phyloP scores from a whole-genome alignment of 2,888 invertebrate genomes.

The Chelonus formosanus region DNA sequence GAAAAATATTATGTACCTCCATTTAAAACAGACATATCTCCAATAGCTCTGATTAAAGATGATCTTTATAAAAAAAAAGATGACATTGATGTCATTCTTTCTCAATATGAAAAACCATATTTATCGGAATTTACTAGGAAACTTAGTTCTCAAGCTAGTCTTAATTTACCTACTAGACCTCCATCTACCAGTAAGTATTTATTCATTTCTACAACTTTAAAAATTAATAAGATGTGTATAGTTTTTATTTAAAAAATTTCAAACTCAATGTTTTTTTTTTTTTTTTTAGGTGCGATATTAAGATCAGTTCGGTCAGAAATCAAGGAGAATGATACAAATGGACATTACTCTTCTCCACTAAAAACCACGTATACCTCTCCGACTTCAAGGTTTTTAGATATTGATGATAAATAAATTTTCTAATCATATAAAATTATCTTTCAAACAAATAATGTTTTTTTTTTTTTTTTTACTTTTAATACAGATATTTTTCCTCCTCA shows the following conservation, averaged over 20 bases:
- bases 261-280: neutral
- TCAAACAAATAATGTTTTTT: no score
- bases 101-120: conserved; percentile 73
- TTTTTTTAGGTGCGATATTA: conserved; percentile 45
- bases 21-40: conserved; percentile 53
- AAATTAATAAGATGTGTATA: no score
- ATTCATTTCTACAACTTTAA: neutral
- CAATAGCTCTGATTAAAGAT: conserved; percentile 48
- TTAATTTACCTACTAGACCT: conserved; percentile 49
- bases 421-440: no score
- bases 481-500: conserved; percentile 50
- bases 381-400: conserved; percentile 49
- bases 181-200: conserved; percentile 52
- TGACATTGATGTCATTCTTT: conserved; percentile 45
- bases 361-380: conserved; percentile 53
- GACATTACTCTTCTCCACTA: conserved; percentile 54
- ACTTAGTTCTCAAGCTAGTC: conserved; percentile 60
- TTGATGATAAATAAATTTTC: no score
- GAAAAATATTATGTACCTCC: conserved; percentile 50
- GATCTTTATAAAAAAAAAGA: conserved; percentile 45
- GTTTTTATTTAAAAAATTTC: neutral
- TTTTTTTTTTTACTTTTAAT: conserved; percentile 33
- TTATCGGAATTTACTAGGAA: conserved; percentile 76
- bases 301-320: conserved; percentile 48
- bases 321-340: conserved; percentile 61